phyloP scores from a whole-genome alignment of 2,113 vertebrate species.

The Ardeotis arabs region DNA sequence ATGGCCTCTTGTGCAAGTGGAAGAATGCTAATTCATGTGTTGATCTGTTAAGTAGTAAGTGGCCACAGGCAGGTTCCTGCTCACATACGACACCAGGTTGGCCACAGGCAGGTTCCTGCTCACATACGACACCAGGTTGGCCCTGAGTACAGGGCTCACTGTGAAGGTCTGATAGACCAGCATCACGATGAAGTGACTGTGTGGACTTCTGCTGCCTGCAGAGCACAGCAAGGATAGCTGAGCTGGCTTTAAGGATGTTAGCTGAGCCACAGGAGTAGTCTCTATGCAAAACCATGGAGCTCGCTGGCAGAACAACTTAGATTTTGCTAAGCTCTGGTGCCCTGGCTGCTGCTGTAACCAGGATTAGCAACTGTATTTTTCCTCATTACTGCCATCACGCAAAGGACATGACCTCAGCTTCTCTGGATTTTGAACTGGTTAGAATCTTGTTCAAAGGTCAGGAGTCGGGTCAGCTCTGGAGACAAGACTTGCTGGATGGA shows the following conservation, averaged over 20 bases:
- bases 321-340: background rate
- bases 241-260: background rate
- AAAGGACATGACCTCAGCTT: background rate
- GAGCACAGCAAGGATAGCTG: background rate
- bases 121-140: background rate
- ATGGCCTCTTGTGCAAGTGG: background rate
- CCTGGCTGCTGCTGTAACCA: background rate
- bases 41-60: background rate
- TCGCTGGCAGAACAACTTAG: rapidly evolving
- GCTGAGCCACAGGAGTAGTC: background rate
- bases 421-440: background rate
- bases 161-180: background rate
- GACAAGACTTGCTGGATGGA: background rate
- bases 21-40: background rate
- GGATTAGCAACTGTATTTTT: background rate
- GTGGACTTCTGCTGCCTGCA: background rate
- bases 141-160: rapidly evolving
- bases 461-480: background rate
- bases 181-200: background rate
- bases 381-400: background rate
- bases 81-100: background rate
- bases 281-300: background rate
- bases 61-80: background rate
- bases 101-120: background rate
- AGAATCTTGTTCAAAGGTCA: background rate